A percentile compares a stretch with the other conserved stretches of the same genome.
phyloP scores from a whole-genome alignment of 1,140 invertebrate species.

The Heliconius hewitsoni region DNA sequence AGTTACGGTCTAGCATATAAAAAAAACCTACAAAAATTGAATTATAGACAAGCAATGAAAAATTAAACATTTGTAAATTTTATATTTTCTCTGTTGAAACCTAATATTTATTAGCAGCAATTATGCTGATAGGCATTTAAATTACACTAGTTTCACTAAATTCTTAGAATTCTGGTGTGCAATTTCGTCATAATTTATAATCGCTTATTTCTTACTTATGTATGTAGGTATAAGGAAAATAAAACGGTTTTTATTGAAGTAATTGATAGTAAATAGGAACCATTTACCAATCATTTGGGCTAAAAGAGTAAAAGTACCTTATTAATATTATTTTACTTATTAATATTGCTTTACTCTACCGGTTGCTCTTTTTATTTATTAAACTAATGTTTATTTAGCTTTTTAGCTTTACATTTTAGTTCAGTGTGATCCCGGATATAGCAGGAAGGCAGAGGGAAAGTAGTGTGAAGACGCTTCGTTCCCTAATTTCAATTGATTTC shows the following conservation, averaged over 20 bases:
- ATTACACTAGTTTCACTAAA: background rate
- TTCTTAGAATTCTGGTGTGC: background rate
- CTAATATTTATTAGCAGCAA: background rate
- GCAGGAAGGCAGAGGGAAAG: no score
- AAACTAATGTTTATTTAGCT: no score
- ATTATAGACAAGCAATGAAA: background rate
- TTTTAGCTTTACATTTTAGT: no score
- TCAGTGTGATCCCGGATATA: no score
- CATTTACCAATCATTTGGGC: background rate
- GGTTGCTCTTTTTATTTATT: no score
- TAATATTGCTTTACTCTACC: no score
- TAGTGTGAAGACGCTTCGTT: no score
- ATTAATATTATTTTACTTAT: no score
- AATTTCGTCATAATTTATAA: background rate
- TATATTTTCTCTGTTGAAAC: background rate
- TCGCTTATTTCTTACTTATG: background rate
- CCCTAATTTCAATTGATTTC: no score
- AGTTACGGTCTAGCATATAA: no score
- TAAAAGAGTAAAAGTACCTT: no score
- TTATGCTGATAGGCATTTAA: background rate
- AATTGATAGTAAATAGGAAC: background rate
- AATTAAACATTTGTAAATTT: background rate
- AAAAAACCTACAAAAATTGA: no score
- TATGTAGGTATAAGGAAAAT: background rate
- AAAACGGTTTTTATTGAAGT: background rate